phyloP scores from a whole-genome alignment of 2,888 invertebrate species.

The Drosophila sordidula region DNA sequence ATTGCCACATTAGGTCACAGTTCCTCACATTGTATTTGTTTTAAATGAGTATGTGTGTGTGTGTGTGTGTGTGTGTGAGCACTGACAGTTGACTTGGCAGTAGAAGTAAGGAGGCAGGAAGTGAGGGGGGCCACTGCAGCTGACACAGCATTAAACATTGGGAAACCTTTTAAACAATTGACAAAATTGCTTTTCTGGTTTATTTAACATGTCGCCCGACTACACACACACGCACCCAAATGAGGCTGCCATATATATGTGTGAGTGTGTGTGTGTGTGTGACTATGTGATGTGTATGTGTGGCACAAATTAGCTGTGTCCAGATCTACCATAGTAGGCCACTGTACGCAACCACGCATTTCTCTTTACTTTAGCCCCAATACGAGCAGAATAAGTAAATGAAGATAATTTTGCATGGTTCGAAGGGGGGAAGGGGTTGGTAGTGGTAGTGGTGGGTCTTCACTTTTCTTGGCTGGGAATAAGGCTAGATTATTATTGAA shows the following conservation, averaged over 20 bases:
- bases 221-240: constrained; percentile 25
- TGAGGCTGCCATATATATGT: constrained; percentile 21
- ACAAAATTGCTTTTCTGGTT: constrained; percentile 62
- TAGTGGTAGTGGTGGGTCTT: constrained; percentile 5
- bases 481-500: constrained; percentile 43
- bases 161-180: constrained; percentile 69
- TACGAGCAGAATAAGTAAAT: constrained; percentile 38
- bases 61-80: constrained; percentile 27
- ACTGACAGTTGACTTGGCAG: constrained; percentile 38
- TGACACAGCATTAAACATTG: constrained; percentile 62
- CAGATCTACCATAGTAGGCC: constrained; percentile 85
- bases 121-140: constrained; percentile 20
- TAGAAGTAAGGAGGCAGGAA: constrained; percentile 4
- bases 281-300: constrained; percentile 14
- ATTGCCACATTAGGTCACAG: constrained; percentile 70
- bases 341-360: constrained; percentile 85
- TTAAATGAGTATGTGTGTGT: constrained; percentile 22
- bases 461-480: constrained; percentile 25
- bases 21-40: constrained; percentile 31
- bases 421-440: constrained; percentile 8
- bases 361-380: constrained; percentile 52
- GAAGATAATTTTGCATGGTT: constrained; percentile 50
- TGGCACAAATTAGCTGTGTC: constrained; percentile 74
- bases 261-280: constrained; percentile 11
- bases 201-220: constrained; percentile 56